Evolutionary conservation across 2,888 invertebrate species (phyloP).

Genomic region (Lycocerus yunnanus): DNA sequence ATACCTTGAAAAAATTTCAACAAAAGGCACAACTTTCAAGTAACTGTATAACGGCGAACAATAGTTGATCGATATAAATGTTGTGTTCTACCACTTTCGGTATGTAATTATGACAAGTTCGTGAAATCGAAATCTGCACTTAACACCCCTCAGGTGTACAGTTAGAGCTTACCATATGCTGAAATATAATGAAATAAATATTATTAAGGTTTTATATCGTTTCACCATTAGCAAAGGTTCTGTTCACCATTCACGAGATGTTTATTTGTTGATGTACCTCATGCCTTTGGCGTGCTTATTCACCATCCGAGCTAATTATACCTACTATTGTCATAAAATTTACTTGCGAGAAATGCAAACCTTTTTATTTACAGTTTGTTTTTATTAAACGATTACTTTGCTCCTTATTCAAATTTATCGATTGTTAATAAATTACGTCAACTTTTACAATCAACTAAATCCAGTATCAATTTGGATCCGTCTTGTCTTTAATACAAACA

Average conservation of each 20-base stretch:
- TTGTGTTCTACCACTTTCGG: constrained; percentile 22
- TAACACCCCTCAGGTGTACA: constrained; percentile 39
- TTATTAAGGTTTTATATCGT: constrained; percentile 41
- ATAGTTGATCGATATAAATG: constrained; percentile 30
- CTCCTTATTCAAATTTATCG: not conserved
- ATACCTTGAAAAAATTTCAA: constrained; percentile 20
- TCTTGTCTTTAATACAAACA: too few relatives aligned
- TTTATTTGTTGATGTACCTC: constrained; percentile 41
- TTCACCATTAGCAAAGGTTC: constrained; percentile 49
- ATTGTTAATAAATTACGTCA: not conserved
- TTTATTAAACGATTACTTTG: not conserved
- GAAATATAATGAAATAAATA: constrained; percentile 20
- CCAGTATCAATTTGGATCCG: too few relatives aligned
- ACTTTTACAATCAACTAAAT: not conserved
- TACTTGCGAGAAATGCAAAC: constrained; percentile 4
- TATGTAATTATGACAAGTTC: constrained; percentile 33
- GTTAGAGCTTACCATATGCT: constrained; percentile 49
- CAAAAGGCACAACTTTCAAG: constrained; percentile 32
- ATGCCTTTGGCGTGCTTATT: constrained; percentile 38
- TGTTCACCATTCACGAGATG: constrained; percentile 38
- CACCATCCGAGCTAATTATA: not conserved
- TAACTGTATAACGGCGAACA: constrained; percentile 34
- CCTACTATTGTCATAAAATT: constrained; percentile 46
- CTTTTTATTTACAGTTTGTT: not conserved
- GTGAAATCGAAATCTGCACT: constrained; percentile 23